Percentiles rank a stretch among this genome's conserved stretches.
Evolutionary conservation across 2,797 vertebrate species (phyloP).

Genomic region (Schizopygopsis pylzovi): DNA sequence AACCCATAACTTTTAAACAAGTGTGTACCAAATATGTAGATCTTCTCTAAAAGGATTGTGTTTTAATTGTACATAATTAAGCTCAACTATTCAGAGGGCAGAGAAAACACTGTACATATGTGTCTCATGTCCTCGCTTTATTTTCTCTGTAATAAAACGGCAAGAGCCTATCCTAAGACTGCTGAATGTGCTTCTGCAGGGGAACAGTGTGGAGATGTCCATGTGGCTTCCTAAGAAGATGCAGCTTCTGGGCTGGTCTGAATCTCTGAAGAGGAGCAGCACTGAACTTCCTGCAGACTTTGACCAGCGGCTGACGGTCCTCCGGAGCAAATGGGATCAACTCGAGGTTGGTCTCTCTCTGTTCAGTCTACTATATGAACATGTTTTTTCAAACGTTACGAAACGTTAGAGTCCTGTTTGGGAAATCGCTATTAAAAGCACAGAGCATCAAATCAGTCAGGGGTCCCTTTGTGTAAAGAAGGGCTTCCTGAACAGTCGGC

Average conservation of each 20-base stretch:
- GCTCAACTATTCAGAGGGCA: neutral
- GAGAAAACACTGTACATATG: neutral
- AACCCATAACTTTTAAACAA: neutral
- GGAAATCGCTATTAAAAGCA: slow-evolving; percentile 27
- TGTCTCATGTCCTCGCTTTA: too few relatives aligned
- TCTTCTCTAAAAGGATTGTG: neutral
- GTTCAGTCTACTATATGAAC: slow-evolving; percentile 25
- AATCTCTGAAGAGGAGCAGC: slow-evolving; percentile 87
- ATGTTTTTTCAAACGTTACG: neutral
- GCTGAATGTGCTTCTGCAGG: slow-evolving; percentile 72
- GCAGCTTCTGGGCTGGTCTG: slow-evolving; percentile 87
- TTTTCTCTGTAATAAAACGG: neutral
- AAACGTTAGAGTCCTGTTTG: slow-evolving; percentile 1
- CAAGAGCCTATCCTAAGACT: neutral
- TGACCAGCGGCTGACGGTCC: slow-evolving; percentile 87
- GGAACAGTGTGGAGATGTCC: slow-evolving; percentile 90
- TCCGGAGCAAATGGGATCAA: slow-evolving; percentile 92
- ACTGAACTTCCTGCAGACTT: slow-evolving; percentile 83
- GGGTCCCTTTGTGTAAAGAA: slow-evolving; percentile 22
- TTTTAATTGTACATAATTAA: neutral
- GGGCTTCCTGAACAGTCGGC: slow-evolving; percentile 21
- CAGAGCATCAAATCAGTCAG: slow-evolving; percentile 41
- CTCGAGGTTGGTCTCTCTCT: slow-evolving; percentile 81
- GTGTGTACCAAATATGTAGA: neutral
- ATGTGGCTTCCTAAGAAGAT: slow-evolving; percentile 88